Evolutionary conservation across 2,113 vertebrate genomes (phyloP), one percentile per base, ranked within the genome.

Genomic region (Microcebus griseorufus): DNA sequence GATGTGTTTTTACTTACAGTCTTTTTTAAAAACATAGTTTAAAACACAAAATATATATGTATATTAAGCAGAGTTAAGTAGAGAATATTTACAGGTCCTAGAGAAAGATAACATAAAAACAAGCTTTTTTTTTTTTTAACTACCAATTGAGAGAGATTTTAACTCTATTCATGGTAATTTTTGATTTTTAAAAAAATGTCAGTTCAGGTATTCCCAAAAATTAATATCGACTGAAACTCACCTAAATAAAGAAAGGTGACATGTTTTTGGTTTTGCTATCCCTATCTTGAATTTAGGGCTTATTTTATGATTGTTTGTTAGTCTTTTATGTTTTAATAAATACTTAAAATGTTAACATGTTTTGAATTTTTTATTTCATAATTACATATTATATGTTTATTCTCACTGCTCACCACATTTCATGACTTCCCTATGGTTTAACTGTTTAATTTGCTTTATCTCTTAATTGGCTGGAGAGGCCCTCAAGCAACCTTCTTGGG

Each of bases 281-380:
- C 34, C 37, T 93, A 13, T 83, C 12, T 87, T 96, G 70, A 3
- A 93, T 86, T 79, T 90, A 53, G n/a, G n/a, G 14, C 42, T 37
- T 9, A 69, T 67, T 95, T 51, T 82, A 72, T 89, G 86, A n/a
- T 75, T 93, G 27, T 88, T 97, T 93, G 27, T 88, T 97, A 22
- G 58, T 42, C 2, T 90, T 90, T 90, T 37, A 72, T 92, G 39
- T 91, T 97, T 53, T 65, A 96, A 90, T 98, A 97, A 96, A 95
- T 18, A 23, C 12, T 96, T 64, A 51, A 88, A 88, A 64, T 88
- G 65, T 76, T 96, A 69, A 84, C 8, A 93, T 89, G 88, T 65
- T 90, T 94, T 88, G 53, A 90, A 62, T 8, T 91, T 95, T 95
- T 37, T 94, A 84, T 69, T 97, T 94, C 34, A 70, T 67, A 83